Base-by-base conservation (phyloP, 1,140 invertebrate genomes). In the Venturia canescens region DNA sequence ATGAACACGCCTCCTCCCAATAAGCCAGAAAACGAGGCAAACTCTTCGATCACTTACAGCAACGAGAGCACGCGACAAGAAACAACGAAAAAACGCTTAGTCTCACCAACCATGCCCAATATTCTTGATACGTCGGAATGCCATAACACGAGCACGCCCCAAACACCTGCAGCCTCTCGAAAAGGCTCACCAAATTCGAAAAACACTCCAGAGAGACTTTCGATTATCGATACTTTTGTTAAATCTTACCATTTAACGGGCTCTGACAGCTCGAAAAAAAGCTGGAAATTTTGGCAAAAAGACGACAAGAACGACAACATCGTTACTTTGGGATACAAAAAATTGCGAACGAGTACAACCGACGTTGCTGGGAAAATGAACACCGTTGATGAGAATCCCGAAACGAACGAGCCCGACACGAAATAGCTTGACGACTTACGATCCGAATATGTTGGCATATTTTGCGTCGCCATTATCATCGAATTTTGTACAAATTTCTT, bases 201-300 rank as follows among this genome's bases (percentile, higher is more conserved):
- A n/a, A 13, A 18, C 1, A n/a, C 27, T 34, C 27, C 15, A 11
- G 71, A 57, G 27, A 53, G 27, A 53, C 0, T 15, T 1, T 26
- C 71, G 38, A 23, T 26, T 15, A 18, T 48, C 13, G 15, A 74
- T 27, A 44, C 38, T 44, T 44, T 44, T 44, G 38, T 31, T 21
- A 76, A 48, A 34, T 18, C 66, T 66, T 38, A 16, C 38, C 50
- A 70, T 44, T 15, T 50, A 3, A 18, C 71, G 57, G 66, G 38
- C 75, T 16, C 18, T 2, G 38, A 50, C 6, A 53, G 15, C 48
- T 72, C 57, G n/a, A 86, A 78, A 44, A 86, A 78, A 48, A 80
- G 57, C 9, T 88, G 86, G 86, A 87, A 84, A 80, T 89, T 89
- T 76, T 88, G 85, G 87, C 83, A 78, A 21, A 82, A 76, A 34